phyloP scores from a whole-genome alignment of 2,888 invertebrate species.

The Meteorus cinctellus region DNA sequence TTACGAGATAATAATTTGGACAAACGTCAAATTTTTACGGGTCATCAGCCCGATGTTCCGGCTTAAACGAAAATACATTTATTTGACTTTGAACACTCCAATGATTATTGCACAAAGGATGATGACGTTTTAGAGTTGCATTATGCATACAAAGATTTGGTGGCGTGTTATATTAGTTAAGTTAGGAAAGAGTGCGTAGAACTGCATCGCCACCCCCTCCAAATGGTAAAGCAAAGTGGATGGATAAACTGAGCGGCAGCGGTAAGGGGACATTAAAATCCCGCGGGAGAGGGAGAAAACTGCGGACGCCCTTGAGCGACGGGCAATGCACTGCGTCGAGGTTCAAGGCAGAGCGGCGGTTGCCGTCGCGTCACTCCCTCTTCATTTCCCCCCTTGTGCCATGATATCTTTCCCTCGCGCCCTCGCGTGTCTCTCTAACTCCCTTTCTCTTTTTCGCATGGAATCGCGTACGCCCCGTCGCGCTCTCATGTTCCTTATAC shows the following conservation, averaged over 20 bases:
- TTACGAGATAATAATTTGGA: too few relatives aligned
- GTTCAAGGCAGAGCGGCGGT: constrained; percentile 73
- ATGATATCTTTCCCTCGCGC: constrained; percentile 42
- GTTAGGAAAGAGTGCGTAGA: constrained; percentile 5
- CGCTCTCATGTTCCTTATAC: constrained; percentile 2
- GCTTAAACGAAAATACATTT: background rate
- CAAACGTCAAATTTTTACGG: too few relatives aligned
- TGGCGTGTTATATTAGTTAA: background rate
- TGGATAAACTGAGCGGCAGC: constrained; percentile 1
- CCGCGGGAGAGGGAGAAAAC: constrained; percentile 53
- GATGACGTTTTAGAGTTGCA: background rate
- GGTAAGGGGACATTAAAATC: constrained; percentile 35
- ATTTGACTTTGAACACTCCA: constrained; percentile 1
- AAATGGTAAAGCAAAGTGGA: background rate
- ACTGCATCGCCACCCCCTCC: background rate
- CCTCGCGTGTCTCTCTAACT: constrained; percentile 35
- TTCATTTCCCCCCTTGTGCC: constrained; percentile 44
- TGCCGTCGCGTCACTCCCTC: constrained; percentile 56
- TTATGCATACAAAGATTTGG: constrained; percentile 5
- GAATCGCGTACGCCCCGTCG: constrained; percentile 31
- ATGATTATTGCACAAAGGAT: constrained; percentile 7
- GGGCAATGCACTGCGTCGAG: constrained; percentile 73
- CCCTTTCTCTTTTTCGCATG: constrained; percentile 41
- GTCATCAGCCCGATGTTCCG: too few relatives aligned
- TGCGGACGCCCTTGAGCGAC: constrained; percentile 73